A percentile compares a stretch with the other conserved stretches of the same genome.
phyloP scores from a whole-genome alignment of 1,140 invertebrate species.

The Andricus grossulariae region DNA sequence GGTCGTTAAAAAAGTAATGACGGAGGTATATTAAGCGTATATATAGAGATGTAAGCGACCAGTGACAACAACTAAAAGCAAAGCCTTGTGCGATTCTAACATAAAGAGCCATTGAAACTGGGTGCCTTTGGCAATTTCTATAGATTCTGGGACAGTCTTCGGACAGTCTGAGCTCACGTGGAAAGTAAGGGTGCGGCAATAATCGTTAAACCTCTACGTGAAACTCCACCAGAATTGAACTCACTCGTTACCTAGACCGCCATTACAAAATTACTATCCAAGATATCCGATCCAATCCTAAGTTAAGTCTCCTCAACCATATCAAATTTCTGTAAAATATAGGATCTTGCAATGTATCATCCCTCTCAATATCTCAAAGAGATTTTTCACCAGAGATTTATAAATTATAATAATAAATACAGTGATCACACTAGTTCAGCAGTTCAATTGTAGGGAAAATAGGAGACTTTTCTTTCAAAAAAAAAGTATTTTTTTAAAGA shows the following conservation, averaged over 20 bases:
- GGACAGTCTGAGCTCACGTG: conserved; percentile 43
- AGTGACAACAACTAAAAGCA: conserved; percentile 37
- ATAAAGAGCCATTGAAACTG: conserved; percentile 41
- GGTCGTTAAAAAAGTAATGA: conserved; percentile 12
- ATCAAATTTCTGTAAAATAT: neutral
- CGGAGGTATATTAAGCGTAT: conserved; percentile 16
- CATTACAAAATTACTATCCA: neutral
- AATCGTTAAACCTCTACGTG: conserved; percentile 40
- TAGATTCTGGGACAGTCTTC: neutral
- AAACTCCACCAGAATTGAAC: conserved; percentile 20
- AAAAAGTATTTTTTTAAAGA: too few relatives aligned
- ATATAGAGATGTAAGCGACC: conserved; percentile 38
- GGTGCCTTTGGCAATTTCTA: conserved; percentile 32
- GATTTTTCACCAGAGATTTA: too few relatives aligned
- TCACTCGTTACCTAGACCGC: conserved; percentile 5
- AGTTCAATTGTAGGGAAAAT: too few relatives aligned
- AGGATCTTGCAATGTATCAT: too few relatives aligned
- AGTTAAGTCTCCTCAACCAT: neutral
- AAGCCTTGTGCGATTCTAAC: conserved; percentile 40
- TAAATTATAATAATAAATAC: too few relatives aligned
- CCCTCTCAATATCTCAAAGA: too few relatives aligned
- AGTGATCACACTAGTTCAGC: too few relatives aligned
- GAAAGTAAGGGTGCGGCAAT: conserved; percentile 45
- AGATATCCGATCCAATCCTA: neutral
- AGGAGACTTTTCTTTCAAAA: too few relatives aligned